A percentile compares a stretch with the other conserved stretches of the same genome.
phyloP scores from a whole-genome alignment of 2,888 invertebrate species.

The Leptinotarsa rubiginosa region DNA sequence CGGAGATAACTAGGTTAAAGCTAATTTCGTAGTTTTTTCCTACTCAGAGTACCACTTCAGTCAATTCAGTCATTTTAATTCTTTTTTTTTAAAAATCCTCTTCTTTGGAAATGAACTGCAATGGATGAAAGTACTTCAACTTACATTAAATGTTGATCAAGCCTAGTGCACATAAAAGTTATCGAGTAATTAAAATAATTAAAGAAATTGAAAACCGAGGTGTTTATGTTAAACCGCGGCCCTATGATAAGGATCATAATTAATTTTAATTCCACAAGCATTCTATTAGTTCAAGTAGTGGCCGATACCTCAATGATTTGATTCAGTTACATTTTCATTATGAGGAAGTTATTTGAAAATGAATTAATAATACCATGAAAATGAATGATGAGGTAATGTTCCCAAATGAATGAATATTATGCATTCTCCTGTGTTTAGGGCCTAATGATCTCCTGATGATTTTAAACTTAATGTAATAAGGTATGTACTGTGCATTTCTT shows the following conservation, averaged over 20 bases:
- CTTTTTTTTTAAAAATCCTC: not conserved
- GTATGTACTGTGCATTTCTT: too few species aligned
- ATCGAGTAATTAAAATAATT: conserved; percentile 1
- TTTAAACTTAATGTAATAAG: too few species aligned
- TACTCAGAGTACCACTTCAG: too few species aligned
- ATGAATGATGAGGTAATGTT: not conserved
- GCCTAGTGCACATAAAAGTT: not conserved
- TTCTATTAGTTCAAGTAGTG: not conserved
- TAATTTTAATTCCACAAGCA: not conserved
- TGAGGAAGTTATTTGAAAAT: conserved; percentile 5
- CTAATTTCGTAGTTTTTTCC: too few species aligned
- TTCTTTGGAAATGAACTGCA: not conserved
- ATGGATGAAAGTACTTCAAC: not conserved
- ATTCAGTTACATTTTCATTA: conserved; percentile 1
- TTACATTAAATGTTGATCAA: not conserved
- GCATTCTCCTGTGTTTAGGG: not conserved
- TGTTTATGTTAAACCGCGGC: not conserved
- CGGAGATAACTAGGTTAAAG: too few species aligned
- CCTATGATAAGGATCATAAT: conserved; percentile 1
- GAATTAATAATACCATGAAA: not conserved
- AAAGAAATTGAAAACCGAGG: not conserved
- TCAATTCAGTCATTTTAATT: too few species aligned
- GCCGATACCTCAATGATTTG: conserved; percentile 1
- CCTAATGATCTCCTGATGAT: not conserved
- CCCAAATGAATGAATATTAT: not conserved